phyloP scores from a whole-genome alignment of 2,797 vertebrate genomes.

The Cercopithecus mitis region DNA sequence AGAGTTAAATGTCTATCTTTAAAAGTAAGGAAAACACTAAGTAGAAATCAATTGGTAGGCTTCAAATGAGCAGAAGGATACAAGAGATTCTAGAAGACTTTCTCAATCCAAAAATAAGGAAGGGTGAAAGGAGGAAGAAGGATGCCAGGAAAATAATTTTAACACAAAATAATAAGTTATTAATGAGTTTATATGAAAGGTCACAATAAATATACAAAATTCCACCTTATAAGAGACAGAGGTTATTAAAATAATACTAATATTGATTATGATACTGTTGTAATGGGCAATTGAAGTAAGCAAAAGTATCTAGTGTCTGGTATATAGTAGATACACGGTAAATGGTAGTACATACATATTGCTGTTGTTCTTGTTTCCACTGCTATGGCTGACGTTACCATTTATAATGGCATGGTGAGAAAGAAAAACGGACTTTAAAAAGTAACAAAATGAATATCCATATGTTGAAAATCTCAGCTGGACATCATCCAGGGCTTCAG shows the following conservation, averaged over 20 bases:
- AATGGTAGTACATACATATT: background rate
- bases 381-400: background rate
- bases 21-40: background rate
- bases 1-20: background rate
- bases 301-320: background rate
- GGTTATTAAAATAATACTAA: background rate
- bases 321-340: background rate
- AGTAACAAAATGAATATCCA: background rate
- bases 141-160: background rate
- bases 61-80: background rate
- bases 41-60: background rate
- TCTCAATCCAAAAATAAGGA: background rate
- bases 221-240: background rate
- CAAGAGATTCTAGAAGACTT: background rate
- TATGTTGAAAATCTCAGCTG: background rate
- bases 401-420: background rate
- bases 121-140: background rate
- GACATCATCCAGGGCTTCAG: background rate
- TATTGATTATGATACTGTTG: background rate
- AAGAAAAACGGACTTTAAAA: background rate
- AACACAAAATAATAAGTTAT: background rate
- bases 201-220: background rate
- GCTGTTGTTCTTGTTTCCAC: background rate
- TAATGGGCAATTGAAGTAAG: background rate
- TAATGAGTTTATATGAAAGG: background rate